These are phyloP conservation scores for Drosophila bipectinata DNA, from an alignment of 1,140 invertebrate species.

Conservation along the genomic window DNA sequence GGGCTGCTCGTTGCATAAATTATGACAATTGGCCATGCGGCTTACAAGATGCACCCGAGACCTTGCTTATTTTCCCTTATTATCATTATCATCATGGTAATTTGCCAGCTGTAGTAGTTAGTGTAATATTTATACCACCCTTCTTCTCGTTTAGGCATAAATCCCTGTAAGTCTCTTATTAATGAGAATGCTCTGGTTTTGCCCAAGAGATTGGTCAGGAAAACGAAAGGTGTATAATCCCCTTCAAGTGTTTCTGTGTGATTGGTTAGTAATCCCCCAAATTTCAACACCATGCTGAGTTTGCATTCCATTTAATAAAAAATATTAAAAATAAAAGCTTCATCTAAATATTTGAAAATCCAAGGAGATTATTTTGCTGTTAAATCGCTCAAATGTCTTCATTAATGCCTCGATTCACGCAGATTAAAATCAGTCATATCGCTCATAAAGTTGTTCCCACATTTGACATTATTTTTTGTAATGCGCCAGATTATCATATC, in stretches of 20 bases:
- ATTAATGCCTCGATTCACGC: no score
- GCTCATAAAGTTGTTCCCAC: no score
- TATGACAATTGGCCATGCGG: slow-evolving; percentile 59
- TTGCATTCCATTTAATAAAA: no score
- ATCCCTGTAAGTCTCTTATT: slow-evolving; percentile 4
- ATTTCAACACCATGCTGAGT: no score
- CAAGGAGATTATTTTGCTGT: no score
- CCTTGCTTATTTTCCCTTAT: slow-evolving; percentile 47
- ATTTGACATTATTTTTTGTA: no score
- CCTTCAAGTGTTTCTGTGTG: neutral
- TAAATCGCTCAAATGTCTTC: no score
- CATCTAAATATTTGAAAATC: no score
- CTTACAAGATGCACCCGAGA: slow-evolving; percentile 34
- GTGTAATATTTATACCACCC: slow-evolving; percentile 31
- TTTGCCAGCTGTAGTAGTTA: slow-evolving; percentile 21
- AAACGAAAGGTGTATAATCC: neutral
- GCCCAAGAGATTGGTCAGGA: slow-evolving; percentile 2
- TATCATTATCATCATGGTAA: slow-evolving; percentile 44
- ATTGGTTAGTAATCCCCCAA: neutral
- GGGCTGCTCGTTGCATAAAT: slow-evolving; percentile 62
- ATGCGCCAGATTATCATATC: no score
- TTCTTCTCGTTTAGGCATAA: slow-evolving; percentile 20
- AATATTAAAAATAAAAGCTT: no score
- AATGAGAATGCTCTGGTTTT: slow-evolving; percentile 1
- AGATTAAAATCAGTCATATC: no score